phyloP scores from a whole-genome alignment of 2,888 invertebrate genomes.

The Lepas anatifera region DNA sequence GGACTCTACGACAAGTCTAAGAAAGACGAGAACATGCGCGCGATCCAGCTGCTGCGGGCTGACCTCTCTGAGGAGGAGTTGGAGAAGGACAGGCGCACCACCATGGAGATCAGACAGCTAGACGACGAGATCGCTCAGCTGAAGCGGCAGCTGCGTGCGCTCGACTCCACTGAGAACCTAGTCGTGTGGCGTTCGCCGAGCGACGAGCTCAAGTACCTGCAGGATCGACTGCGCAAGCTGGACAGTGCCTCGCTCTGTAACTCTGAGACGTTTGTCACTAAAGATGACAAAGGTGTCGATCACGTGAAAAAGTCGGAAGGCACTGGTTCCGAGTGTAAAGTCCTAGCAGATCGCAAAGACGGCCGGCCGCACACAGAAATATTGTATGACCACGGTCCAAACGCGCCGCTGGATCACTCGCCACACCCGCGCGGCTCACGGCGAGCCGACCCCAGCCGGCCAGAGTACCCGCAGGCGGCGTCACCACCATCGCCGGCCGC shows the following conservation, averaged over 20 bases:
- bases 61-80: background rate
- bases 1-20: background rate
- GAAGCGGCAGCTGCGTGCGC: background rate
- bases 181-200: background rate
- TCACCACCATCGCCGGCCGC: background rate
- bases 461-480: background rate
- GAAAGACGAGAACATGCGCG: background rate
- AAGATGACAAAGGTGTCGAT: background rate
- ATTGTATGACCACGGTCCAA: background rate
- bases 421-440: background rate
- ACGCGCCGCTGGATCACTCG: background rate
- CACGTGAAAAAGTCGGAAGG: background rate
- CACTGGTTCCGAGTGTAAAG: background rate
- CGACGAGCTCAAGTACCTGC: conserved; percentile 1
- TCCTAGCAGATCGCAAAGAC: background rate
- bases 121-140: background rate
- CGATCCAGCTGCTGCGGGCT: background rate
- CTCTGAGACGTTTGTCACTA: background rate
- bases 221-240: background rate
- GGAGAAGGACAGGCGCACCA: background rate
- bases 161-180: background rate
- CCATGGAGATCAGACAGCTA: background rate
- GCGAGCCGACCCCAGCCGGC: too few relatives aligned
- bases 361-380: background rate
- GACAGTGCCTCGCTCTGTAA: background rate